Base-by-base conservation (phyloP, 2,113 vertebrate species). In the Falcunculus frontatus region DNA sequence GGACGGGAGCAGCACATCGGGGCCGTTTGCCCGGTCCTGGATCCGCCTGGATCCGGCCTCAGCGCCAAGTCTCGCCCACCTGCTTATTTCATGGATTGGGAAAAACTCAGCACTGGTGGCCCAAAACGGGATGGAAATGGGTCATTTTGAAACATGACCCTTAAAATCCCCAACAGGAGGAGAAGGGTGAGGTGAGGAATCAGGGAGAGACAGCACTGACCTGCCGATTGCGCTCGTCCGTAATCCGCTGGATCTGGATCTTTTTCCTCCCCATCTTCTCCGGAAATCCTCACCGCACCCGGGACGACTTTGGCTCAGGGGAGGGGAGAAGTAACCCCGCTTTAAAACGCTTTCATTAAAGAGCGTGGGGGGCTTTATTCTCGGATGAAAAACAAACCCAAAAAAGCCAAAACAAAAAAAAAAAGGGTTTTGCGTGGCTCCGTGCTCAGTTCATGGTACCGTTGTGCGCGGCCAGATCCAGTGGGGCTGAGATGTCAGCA, bases 191-290 rank as follows among this genome's bases (percentile, higher is more conserved):
- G 57, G 23, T 22, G 69, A 44, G 47, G n/a, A 32, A 76, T 47
- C 0, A 0, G 15, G 25, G 13, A 50, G 47, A 26, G 49, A 6
- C 63, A 41, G 47, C 37, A 86, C 98, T 97, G 46, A 99, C 99
- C 99, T 99, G 99, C 83, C 99, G 98, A 91, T 99, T 99, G 96
- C 99, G 98, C 97, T 99, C 99, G 26, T 99, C 99, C 0, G 99
- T 99, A 98, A 99, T 99, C 98, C 99, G 98, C 97, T 99, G 99
- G 96, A 99, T 99, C 98, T 99, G 99, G 95, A 99, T 99, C 99
- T 99, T 99, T 99, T 99, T 99, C 84, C 99, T 99, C 97, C 99
- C 99, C 99, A 99, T 99, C 97, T 98, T 99, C 89, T 96, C 97
- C 4, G 73, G 94, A 96, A 89, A 94, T 97, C 94, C 70, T 97